Conservation (phyloP, 2,888 invertebrate species). For the Fragum whitleyi region DNA sequence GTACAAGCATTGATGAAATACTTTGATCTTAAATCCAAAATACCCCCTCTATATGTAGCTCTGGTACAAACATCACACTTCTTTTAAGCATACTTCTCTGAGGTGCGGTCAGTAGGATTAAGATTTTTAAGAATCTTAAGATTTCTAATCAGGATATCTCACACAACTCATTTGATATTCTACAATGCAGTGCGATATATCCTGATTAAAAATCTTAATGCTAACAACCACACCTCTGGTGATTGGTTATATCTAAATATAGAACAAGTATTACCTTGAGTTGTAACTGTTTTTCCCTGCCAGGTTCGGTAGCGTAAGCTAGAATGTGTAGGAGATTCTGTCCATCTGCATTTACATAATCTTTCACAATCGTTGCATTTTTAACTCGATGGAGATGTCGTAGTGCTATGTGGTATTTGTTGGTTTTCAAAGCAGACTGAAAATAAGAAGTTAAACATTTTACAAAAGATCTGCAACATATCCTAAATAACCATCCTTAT, state of each 20-base stretch:
- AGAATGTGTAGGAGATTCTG: conserved; percentile 85
- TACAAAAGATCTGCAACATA: background rate
- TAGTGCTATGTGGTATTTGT: conserved; percentile 85
- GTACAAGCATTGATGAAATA: too few species aligned
- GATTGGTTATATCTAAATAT: too few species aligned
- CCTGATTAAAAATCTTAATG: too few species aligned
- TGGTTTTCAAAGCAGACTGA: conserved; percentile 85
- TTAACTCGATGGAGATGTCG: conserved; percentile 84
- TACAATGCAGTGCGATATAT: too few species aligned
- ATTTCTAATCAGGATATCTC: too few species aligned
- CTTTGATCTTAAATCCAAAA: too few species aligned
- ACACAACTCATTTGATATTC: too few species aligned
- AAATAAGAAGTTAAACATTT: conserved; percentile 20
- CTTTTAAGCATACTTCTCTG: too few species aligned
- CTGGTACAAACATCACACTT: too few species aligned
- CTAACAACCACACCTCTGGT: background rate
- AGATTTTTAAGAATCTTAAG: too few species aligned
- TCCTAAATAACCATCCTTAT: background rate
- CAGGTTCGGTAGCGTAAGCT: conserved; percentile 78
- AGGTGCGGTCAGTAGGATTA: too few species aligned
- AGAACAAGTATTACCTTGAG: conserved; percentile 77
- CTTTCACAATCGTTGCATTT: conserved; percentile 59
- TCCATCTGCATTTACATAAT: conserved; percentile 75
- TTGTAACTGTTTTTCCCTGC: conserved; percentile 69
- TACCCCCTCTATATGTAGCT: too few species aligned